These are phyloP conservation scores for Bradypodion pumilum DNA, from an alignment of 2,797 vertebrate species.

Conservation along the genomic window DNA sequence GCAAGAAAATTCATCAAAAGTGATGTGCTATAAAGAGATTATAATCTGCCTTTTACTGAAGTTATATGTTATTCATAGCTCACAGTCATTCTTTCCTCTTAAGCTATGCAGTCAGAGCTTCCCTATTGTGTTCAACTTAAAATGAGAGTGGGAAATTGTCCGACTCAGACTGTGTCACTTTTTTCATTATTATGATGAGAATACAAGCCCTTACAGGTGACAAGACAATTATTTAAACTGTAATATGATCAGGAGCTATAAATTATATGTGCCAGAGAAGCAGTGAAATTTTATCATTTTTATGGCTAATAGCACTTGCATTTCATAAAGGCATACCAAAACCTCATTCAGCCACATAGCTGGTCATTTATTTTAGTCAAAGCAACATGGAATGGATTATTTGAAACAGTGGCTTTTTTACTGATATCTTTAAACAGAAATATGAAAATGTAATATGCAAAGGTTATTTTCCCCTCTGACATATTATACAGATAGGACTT, in stretches of 20 bases:
- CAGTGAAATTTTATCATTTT: constrained; percentile 21
- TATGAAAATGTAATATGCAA: neutral
- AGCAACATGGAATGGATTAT: constrained; percentile 10
- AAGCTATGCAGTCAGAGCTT: neutral
- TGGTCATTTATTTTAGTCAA: constrained; percentile 10
- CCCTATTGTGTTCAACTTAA: constrained; percentile 44
- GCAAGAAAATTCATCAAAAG: constrained; percentile 66
- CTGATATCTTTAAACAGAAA: constrained; percentile 36
- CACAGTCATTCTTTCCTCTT: constrained; percentile 35
- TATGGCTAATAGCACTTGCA: constrained; percentile 36
- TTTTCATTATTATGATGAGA: constrained; percentile 19
- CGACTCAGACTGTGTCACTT: neutral
- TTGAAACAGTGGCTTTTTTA: constrained; percentile 23
- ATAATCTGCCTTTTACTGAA: constrained; percentile 60
- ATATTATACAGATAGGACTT: neutral
- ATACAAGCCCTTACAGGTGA: constrained; percentile 20
- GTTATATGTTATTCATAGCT: constrained; percentile 52
- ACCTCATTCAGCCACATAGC: neutral
- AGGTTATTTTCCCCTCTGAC: neutral
- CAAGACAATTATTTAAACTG: constrained; percentile 38
- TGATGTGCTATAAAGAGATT: constrained; percentile 64
- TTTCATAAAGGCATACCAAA: constrained; percentile 33
- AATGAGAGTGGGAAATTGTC: constrained; percentile 36
- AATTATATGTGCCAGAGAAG: neutral
- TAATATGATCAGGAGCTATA: rapidly evolving